Evolutionary conservation across 1,140 invertebrate species (phyloP).

Genomic region (Macrostomum lignano): DNA sequence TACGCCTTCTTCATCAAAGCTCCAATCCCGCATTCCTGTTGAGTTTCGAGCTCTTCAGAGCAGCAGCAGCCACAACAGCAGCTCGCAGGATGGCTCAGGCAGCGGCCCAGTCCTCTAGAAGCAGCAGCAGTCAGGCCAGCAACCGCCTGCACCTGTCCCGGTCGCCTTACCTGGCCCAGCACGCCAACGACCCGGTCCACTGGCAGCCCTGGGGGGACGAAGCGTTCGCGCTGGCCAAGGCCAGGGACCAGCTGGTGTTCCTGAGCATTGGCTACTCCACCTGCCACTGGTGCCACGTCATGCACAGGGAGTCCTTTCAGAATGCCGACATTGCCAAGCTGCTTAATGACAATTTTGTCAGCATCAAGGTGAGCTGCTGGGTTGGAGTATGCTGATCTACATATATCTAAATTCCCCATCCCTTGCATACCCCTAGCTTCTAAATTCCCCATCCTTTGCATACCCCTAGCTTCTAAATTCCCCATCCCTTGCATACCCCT

Average conservation of each 20-base stretch:
- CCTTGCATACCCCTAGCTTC: no score
- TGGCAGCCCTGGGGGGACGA: conserved; percentile 67
- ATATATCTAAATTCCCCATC: no score
- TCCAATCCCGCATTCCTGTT: no score
- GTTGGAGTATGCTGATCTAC: no score
- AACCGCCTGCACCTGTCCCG: conserved; percentile 49
- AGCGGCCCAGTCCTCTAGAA: conserved; percentile 1
- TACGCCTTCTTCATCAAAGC: no score
- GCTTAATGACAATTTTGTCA: no score
- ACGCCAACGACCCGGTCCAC: conserved; percentile 70
- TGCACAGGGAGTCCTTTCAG: conserved; percentile 75
- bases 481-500: no score
- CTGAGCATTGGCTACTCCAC: conserved; percentile 70
- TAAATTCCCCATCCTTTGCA: no score
- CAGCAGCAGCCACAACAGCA: not conserved
- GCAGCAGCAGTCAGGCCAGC: no score
- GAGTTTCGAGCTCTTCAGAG: no score
- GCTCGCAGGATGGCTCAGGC: conserved; percentile 3
- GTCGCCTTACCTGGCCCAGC: conserved; percentile 67
- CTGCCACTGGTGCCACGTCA: conserved; percentile 86
- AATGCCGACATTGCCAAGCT: conserved; percentile 45
- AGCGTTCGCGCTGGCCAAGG: conserved; percentile 49
- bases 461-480: no score
- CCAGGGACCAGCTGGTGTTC: conserved; percentile 62
- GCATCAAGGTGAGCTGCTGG: no score